These are phyloP conservation scores for Trichacis sp. DNA, from an alignment of 2,888 invertebrate genomes.

Conservation along the genomic window DNA sequence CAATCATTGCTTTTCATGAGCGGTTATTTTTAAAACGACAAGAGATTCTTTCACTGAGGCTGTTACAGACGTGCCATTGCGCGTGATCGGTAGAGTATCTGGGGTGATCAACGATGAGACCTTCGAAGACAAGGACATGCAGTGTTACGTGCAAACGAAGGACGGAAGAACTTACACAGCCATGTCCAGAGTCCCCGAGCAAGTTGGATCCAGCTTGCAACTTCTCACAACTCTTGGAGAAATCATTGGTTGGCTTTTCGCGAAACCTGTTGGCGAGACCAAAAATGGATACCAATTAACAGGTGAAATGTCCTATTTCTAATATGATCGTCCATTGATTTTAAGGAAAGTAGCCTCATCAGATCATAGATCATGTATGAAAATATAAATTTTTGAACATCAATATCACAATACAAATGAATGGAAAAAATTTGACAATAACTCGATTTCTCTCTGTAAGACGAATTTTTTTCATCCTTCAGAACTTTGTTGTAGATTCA, in stretches of 20 bases:
- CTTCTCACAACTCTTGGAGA: constrained; percentile 86
- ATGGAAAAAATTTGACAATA: too few relatives aligned
- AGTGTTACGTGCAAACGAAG: constrained; percentile 90
- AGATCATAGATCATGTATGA: too few relatives aligned
- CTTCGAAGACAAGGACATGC: constrained; percentile 83
- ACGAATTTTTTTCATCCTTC: too few relatives aligned
- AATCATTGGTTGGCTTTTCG: constrained; percentile 94
- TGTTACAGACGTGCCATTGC: constrained; percentile 79
- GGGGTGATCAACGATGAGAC: constrained; percentile 84
- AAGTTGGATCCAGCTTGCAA: constrained; percentile 84
- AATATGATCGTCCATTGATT: too few relatives aligned
- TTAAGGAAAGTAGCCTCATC: too few relatives aligned
- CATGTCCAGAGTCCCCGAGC: constrained; percentile 81
- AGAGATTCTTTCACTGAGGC: neutral
- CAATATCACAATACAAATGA: too few relatives aligned
- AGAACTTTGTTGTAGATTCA: too few relatives aligned
- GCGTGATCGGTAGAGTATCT: constrained; percentile 90
- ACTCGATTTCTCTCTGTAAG: too few relatives aligned
- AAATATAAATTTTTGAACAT: too few relatives aligned
- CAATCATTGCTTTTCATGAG: too few relatives aligned
- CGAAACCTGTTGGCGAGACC: constrained; percentile 80
- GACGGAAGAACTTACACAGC: constrained; percentile 93
- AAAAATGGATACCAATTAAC: constrained; percentile 92
- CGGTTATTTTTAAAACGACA: neutral
- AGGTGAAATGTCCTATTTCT: too few relatives aligned